Evolutionary conservation across 2,113 vertebrate species (phyloP).

Genomic region (Apaloderma vittatum): DNA sequence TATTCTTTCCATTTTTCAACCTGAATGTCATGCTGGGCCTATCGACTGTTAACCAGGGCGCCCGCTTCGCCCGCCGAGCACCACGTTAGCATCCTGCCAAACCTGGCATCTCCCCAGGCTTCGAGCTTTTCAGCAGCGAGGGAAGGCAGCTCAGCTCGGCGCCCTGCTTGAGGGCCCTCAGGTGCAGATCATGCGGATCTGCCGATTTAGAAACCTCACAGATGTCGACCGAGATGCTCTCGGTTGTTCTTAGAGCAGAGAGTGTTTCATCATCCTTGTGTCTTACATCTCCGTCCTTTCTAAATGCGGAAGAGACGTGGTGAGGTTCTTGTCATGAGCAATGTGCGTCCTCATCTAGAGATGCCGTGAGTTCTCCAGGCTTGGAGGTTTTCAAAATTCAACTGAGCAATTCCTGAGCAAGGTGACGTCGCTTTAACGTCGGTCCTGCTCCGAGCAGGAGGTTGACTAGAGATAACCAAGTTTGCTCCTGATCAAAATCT

Average conservation of each 20-base stretch:
- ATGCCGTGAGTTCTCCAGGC: neutral
- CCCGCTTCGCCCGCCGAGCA: accelerated
- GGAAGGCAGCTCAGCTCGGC: accelerated
- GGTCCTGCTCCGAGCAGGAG: neutral
- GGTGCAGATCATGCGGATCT: neutral
- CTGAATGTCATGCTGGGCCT: neutral
- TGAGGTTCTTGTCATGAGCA: neutral
- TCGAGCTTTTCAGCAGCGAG: accelerated
- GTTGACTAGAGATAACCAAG: neutral
- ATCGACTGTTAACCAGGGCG: neutral
- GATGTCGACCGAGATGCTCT: neutral
- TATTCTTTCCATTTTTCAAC: neutral
- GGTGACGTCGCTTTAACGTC: neutral
- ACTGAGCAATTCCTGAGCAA: neutral
- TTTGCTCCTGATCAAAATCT: neutral
- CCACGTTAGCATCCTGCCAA: neutral
- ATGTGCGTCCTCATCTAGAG: neutral
- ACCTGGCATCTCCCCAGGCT: neutral
- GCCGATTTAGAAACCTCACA: neutral
- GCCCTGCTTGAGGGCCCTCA: neutral
- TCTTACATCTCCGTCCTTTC: neutral
- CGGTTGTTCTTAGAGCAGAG: accelerated
- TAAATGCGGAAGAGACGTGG: accelerated
- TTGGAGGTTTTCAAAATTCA: neutral
- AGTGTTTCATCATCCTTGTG: neutral